These are phyloP conservation scores for Sardinella longiceps DNA, from an alignment of 2,797 vertebrate genomes.

Conservation along the genomic window DNA sequence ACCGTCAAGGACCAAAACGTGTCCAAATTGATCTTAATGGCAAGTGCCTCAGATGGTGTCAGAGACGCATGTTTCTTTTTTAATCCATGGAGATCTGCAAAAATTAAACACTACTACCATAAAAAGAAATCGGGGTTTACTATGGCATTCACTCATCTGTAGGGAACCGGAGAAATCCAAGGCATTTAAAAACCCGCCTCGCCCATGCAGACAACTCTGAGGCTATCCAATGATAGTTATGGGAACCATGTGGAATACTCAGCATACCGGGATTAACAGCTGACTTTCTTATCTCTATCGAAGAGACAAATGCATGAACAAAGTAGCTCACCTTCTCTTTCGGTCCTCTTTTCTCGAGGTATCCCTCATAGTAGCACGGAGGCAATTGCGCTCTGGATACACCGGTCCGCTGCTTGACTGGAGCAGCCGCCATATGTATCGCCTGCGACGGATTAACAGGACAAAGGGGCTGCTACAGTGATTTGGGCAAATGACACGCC, in stretches of 20 bases:
- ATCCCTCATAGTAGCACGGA: conserved; percentile 83
- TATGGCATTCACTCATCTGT: neutral
- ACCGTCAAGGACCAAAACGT: neutral
- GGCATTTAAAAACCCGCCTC: conserved; percentile 16
- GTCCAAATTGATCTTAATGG: neutral
- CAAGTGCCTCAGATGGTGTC: neutral
- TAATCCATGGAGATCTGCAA: neutral
- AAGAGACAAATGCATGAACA: neutral
- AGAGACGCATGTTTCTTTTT: neutral
- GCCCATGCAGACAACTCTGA: conserved; percentile 29
- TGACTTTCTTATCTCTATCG: neutral
- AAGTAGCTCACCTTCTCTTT: conserved; percentile 75
- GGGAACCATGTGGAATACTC: conserved; percentile 15
- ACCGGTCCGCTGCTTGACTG: conserved; percentile 72
- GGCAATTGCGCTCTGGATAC: conserved; percentile 72
- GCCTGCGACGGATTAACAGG: conserved; percentile 70
- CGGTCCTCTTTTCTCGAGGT: conserved; percentile 81
- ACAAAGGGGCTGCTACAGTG: conserved; percentile 75
- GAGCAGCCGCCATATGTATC: conserved; percentile 80
- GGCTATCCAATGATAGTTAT: neutral
- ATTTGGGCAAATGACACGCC: conserved; percentile 71
- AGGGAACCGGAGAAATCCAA: neutral
- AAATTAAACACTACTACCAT: no score
- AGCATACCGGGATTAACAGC: neutral
- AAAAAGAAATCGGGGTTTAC: neutral